Evolutionary conservation across 2,113 vertebrate genomes (phyloP), one percentile per base, ranked within the genome.

Genomic region (Paraplagusia blochii): DNA sequence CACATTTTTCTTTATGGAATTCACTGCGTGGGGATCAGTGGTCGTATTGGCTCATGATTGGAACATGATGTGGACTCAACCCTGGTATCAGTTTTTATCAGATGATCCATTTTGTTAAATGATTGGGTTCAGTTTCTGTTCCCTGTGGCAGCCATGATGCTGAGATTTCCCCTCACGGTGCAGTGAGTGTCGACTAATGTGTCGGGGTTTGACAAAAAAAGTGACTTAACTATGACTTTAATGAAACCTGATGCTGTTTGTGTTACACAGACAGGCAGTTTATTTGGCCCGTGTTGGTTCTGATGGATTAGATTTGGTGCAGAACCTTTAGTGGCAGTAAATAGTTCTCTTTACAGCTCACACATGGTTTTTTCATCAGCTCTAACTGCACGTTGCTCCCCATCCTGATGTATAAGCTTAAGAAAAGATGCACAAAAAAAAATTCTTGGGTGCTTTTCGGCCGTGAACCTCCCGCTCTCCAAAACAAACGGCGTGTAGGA

Each of bases 321-420:
- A 64, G 14, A 43, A 29, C 7, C 8, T 76, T 46, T 11, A 55
- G 29, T 46, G 43, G 35, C 3, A 39, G 44, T 33, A 61, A 45
- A 48, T 5, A 0, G 13, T 19, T 14, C 44, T 29, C 43, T 69
- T 58, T 52, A 19, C 34, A 56, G 46, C 43, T 19, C 11, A 22
- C 63, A 64, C 38, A 61, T 69, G 53, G 63, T 58, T 48, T 66
- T 54, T 57, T 52, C 22, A 78, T 72, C 22, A 65, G 48, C 7
- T 2, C 11, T 11, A 15, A n/a, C 11, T 0, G 18, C 34, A 35
- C 55, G 47, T 29, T 48, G 19, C 45, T 58, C 22, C 29, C 22
- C 60, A 33, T 34, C 53, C 18, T 44, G 2, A 58, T 56, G 53
- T 33, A 40, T 19, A 56, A 44, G 15, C 47, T 42, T 29, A 4